Evolutionary conservation across 2,113 vertebrate genomes (phyloP), one percentile per base, ranked within the genome.

Genomic region (Perognathus longimembris): DNA sequence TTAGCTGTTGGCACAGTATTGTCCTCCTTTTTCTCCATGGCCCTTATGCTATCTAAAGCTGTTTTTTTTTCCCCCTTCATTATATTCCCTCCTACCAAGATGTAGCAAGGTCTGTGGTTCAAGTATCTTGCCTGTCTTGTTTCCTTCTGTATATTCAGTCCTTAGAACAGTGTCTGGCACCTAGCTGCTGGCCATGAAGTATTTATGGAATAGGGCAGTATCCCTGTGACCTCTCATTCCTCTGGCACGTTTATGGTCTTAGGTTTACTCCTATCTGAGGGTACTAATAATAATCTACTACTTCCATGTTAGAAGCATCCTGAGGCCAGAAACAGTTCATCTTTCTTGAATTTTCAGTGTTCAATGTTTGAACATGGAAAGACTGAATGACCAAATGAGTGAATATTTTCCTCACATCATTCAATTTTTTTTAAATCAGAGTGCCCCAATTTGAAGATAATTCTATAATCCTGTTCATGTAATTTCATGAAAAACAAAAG

Each of bases 401-500:
- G 20, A 74, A 69, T 73, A 18, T 95, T 73, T 94, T 88, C 61
- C 36, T 88, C 30, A 24, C 69, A 24, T 61, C 78, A 78, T 74
- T 95, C 75, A 82, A 63, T 61, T 84, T 92, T 85, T 80, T 66
- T 73, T 63, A 24, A 80, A 66, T 36, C 83, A 86, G 10, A 85
- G 45, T 81, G 17, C 34, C 50, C 87, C 77, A 14, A 10, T 87
- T 88, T 94, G 89, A 87, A 89, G 66, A 54, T 91, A 50, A 73
- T 50, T 71, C 78, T 83, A 4, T 83, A 94, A 73, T 91, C 34
- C 20, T 87, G 3, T 80, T 34, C 18, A 9, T 76, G 34, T 20
- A 36, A 57, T 92, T 80, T 91, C 70, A 88, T 81, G n/a, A 85
- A 66, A 93, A 91, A 71, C 22, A 74, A 67, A 75, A 88, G 42